Conservation (phyloP, 53 echinoderm and acorn worm genomes). For the Crossaster papposus region DNA sequence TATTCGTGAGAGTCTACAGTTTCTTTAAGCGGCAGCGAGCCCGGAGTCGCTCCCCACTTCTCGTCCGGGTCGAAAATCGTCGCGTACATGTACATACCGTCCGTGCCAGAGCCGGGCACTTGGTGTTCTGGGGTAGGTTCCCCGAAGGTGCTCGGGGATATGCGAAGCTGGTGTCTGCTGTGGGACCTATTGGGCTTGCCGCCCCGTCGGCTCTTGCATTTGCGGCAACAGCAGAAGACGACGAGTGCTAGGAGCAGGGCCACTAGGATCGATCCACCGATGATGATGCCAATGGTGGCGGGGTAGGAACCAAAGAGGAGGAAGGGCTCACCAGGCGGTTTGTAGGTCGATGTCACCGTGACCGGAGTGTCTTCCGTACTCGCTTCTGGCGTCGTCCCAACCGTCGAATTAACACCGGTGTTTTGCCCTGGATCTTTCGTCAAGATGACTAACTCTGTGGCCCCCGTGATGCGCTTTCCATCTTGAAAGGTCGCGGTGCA, state of each 20-base stretch:
- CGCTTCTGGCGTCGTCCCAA: not conserved
- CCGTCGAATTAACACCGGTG: not conserved
- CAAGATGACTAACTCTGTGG: not conserved
- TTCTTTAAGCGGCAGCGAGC: not conserved
- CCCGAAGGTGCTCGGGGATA: conserved; percentile 51
- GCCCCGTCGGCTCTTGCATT: not conserved
- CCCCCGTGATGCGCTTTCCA: not conserved
- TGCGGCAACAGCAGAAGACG: conserved; percentile 39
- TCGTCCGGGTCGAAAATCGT: conserved; percentile 55
- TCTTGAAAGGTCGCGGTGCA: conserved; percentile 20
- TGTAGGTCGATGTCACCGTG: not conserved
- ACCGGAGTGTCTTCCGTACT: not conserved
- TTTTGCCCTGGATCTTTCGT: not conserved
- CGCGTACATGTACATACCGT: conserved; percentile 53
- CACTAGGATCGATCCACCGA: conserved; percentile 23
- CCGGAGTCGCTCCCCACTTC: conserved; percentile 31
- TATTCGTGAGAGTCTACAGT: conserved; percentile 1
- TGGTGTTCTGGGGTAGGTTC: conserved; percentile 3
- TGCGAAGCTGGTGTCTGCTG: not conserved
- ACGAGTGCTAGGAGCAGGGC: conserved; percentile 24
- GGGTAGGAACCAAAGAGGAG: conserved; percentile 37
- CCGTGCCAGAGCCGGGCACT: conserved; percentile 37
- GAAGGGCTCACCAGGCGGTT: not conserved
- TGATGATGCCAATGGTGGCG: conserved; percentile 12
- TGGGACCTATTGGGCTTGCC: not conserved